Percentiles rank a stretch among this genome's conserved stretches.
These are phyloP conservation scores for Anthopleura sola DNA, from an alignment of 64 coral and sea anemone genomes.

Conservation along the genomic window DNA sequence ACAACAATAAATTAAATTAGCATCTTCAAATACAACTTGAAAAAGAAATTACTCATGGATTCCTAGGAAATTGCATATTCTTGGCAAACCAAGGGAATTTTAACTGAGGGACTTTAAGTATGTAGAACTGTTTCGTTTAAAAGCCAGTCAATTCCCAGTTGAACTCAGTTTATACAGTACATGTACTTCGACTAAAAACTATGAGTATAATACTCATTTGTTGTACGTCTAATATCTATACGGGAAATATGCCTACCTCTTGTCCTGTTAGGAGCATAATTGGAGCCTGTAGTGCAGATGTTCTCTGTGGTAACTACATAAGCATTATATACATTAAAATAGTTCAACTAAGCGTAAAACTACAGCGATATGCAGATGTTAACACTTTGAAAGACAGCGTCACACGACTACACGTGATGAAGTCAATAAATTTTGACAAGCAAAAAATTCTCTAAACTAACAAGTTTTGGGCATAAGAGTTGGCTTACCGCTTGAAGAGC, in stretches of 20 bases:
- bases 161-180: no score
- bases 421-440: slow-evolving; percentile 8
- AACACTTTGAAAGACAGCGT: neutral
- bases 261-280: slow-evolving; percentile 87
- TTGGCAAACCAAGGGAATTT: no score
- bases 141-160: no score
- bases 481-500: slow-evolving; percentile 75
- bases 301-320: slow-evolving; percentile 77
- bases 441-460: neutral
- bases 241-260: slow-evolving; percentile 77
- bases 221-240: no score
- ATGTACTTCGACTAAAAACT: no score
- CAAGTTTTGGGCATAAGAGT: neutral
- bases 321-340: neutral
- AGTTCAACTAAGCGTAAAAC: neutral
- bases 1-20: neutral
- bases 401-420: neutral
- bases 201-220: no score
- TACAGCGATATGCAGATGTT: neutral
- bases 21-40: neutral
- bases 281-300: slow-evolving; percentile 73
- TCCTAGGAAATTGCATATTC: no score
- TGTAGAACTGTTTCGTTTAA: no score
- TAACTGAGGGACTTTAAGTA: no score
- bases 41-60: no score